Percentiles rank a stretch among this genome's conserved stretches.
Conservation (phyloP, 2,113 vertebrate genomes). For the Platysternon megacephalum region DNA sequence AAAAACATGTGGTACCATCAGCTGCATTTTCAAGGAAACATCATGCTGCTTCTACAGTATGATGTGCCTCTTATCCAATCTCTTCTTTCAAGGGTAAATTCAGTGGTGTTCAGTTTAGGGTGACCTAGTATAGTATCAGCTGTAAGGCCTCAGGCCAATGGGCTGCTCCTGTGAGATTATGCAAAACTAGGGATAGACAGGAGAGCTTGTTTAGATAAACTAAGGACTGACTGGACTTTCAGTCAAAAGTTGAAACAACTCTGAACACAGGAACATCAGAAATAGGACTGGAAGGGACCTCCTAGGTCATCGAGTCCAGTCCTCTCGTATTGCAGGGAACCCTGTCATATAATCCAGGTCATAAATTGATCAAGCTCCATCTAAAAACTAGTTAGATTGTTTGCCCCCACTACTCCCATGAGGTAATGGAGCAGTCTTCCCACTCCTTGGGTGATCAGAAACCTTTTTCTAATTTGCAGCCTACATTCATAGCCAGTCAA, state of each 20-base stretch:
- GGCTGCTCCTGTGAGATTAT: neutral
- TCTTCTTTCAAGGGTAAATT: neutral
- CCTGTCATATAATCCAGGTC: too few relatives aligned
- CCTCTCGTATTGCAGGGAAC: neutral
- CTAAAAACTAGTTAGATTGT: neutral
- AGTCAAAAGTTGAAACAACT: neutral
- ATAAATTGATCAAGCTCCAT: neutral
- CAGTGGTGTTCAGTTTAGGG: neutral
- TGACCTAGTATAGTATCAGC: neutral
- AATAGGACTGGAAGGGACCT: neutral
- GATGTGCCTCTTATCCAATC: neutral
- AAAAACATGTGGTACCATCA: neutral
- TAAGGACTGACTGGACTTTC: neutral
- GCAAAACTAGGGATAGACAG: neutral
- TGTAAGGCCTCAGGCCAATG: neutral
- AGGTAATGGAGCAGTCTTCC: neutral
- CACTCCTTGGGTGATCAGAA: neutral
- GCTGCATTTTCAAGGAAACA: neutral
- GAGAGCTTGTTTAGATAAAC: fast-evolving
- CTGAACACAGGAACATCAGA: neutral
- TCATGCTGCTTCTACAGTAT: neutral
- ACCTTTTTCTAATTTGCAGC: neutral
- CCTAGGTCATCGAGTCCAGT: neutral
- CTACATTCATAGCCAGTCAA: neutral
- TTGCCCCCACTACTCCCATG: neutral